These are phyloP conservation scores for Incurvaria masculella DNA, from an alignment of 2,888 invertebrate genomes.

Conservation along the genomic window DNA sequence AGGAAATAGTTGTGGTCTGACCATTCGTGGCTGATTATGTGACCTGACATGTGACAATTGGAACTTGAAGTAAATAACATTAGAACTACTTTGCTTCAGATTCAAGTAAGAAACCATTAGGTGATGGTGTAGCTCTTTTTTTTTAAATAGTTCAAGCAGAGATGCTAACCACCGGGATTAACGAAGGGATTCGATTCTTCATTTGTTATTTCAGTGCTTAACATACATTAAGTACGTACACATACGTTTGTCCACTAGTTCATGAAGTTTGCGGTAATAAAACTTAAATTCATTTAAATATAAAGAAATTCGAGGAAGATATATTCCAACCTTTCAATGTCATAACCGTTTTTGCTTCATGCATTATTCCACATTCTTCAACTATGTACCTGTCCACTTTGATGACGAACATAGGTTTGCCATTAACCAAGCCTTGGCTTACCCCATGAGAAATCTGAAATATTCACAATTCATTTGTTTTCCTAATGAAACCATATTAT, in stretches of 20 bases:
- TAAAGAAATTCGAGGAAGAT: background rate
- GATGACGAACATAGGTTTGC: conserved; percentile 49
- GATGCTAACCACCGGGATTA: too few species aligned
- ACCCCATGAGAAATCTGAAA: conserved; percentile 51
- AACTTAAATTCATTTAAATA: background rate
- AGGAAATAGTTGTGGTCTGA: conserved; percentile 52
- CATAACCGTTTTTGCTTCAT: conserved; percentile 53
- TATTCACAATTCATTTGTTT: background rate
- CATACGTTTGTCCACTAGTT: background rate
- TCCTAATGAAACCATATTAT: too few species aligned
- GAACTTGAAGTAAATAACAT: too few species aligned
- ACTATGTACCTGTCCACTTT: conserved; percentile 58
- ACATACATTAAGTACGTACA: background rate
- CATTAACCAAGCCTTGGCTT: conserved; percentile 49
- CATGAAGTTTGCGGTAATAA: conserved; percentile 2
- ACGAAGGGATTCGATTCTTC: too few species aligned
- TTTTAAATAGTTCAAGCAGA: too few species aligned
- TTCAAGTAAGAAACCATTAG: too few species aligned
- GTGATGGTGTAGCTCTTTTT: too few species aligned
- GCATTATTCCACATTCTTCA: conserved; percentile 50
- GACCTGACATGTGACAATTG: too few species aligned
- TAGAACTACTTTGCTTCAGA: too few species aligned
- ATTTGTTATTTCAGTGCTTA: too few species aligned
- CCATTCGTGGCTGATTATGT: conserved; percentile 62
- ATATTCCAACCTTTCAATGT: conserved; percentile 45